Evolutionary conservation across 2,797 vertebrate genomes (phyloP), one percentile per base, ranked within the genome.

Genomic region (Myiothlypis chrysogaster): DNA sequence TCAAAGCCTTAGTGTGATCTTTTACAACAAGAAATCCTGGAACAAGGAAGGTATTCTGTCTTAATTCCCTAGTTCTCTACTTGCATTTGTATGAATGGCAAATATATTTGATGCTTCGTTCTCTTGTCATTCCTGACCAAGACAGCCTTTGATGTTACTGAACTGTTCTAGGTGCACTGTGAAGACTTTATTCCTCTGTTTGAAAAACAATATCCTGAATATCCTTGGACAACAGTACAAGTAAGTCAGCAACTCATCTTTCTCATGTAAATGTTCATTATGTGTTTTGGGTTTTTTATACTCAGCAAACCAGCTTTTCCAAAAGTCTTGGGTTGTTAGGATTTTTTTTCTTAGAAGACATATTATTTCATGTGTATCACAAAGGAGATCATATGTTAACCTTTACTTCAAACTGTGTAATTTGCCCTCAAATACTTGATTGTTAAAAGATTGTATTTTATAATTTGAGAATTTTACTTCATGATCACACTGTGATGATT

Each of bases 101-200:
- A 3, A 93, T 56, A 8, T 7, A 30, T 11, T 79, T 76, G 23
- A 17, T 80, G 11, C 66, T 89, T 14, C 14, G 3, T 35, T 91
- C 10, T 78, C 25, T 56, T 60, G 37, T 73, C 10, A 14, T 46
- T 91, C 28, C 52, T 3, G 19, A 25, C 18, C 17, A 57, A 83
- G 65, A 46, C 24, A 66, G 24, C 35, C n/a, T 85, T 72, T 93
- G n/a, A 65, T 90, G 20, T 66, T 84, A 63, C 23, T 64, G 4
- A 86, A 87, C 59, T 92, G 27, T 95, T 93, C 3, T 75, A 99
- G 99, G 97, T 99, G 41, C 99, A 99, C 95, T 99, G 98, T n/a
- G 96, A 99, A 47, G 99, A 99, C 65, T 99, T 99, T 94, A 98
- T 99, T 87, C 98, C 98, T 1, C 97, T 98, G 94, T 99, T 99